Evolutionary conservation across 2,888 invertebrate species (phyloP).

Genomic region (Perizoma affinitatum): DNA sequence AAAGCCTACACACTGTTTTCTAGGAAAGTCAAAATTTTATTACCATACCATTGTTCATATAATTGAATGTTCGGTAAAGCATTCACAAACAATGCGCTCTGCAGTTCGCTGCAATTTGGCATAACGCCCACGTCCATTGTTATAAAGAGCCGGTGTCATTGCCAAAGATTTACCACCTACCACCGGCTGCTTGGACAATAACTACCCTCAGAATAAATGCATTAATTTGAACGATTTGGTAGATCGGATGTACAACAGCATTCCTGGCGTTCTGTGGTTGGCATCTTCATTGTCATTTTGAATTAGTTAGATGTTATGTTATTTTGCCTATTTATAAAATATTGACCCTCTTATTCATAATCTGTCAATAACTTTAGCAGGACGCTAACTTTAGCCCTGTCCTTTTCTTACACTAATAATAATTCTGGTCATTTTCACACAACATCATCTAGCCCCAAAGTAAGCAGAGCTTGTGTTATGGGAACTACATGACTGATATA

Average conservation of each 20-base stretch:
- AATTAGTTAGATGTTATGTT: too few relatives aligned
- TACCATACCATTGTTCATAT: slow-evolving; percentile 30
- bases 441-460: too few relatives aligned
- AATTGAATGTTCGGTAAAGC: slow-evolving; percentile 52
- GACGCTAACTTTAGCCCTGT: too few relatives aligned
- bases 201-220: slow-evolving; percentile 9
- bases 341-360: too few relatives aligned
- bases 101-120: slow-evolving; percentile 67
- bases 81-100: slow-evolving; percentile 49
- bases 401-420: too few relatives aligned
- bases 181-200: slow-evolving; percentile 28
- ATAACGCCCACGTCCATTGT: slow-evolving; percentile 58
- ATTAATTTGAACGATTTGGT: not conserved
- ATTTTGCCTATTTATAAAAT: too few relatives aligned
- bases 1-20: not conserved
- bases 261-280: too few relatives aligned
- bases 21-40: not conserved
- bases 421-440: too few relatives aligned
- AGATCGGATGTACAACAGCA: not conserved
- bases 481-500: too few relatives aligned
- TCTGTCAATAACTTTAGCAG: too few relatives aligned
- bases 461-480: too few relatives aligned
- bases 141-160: slow-evolving; percentile 47
- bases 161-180: slow-evolving; percentile 43
- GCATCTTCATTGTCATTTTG: too few relatives aligned